Percentiles rank a stretch among this genome's conserved stretches.
phyloP scores from a whole-genome alignment of 2,113 vertebrate species.

The western clawed frog (Xenopus tropicalis) region UCB_Xtro_10.0 CM004447.2:11565501-11566000 shows the following conservation, averaged over 20 bases:
- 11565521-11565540: constrained; percentile 28
- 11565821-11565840: too few species aligned
- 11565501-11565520: constrained; percentile 46
- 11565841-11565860: too few species aligned
- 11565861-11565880: too few species aligned
- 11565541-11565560: constrained; percentile 1
- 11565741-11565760: neutral
- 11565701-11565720: neutral
- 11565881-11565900: too few species aligned
- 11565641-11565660: neutral
- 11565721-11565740: neutral
- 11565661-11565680: neutral
- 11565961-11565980: too few species aligned
- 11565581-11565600: too few species aligned
- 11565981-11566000: too few species aligned
- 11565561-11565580: neutral
- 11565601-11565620: too few species aligned
- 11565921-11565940: too few species aligned
- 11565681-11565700: neutral
- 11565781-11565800: neutral
- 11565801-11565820: neutral
- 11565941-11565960: too few species aligned
- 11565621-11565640: too few species aligned
- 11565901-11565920: too few species aligned
- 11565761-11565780: neutral